phyloP scores from a whole-genome alignment of 2,888 invertebrate genomes.

The Tachina fera region DNA sequence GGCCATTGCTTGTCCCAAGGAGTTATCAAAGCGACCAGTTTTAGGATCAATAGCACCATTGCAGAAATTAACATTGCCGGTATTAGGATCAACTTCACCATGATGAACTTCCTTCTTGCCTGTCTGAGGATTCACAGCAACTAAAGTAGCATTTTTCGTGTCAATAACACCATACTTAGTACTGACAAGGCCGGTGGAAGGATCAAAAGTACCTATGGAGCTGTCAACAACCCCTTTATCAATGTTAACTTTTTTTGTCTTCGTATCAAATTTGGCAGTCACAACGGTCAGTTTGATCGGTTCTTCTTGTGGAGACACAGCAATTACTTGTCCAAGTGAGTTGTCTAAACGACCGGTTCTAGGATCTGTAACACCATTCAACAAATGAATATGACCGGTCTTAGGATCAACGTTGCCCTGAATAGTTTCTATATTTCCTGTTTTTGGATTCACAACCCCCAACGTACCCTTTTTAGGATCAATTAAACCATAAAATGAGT shows the following conservation, averaged over 20 bases:
- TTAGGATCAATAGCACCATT: conserved; percentile 87
- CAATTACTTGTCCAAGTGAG: conserved; percentile 87
- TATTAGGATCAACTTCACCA: conserved; percentile 87
- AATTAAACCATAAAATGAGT: conserved; percentile 88
- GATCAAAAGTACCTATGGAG: conserved; percentile 81
- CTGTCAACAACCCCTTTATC: conserved; percentile 81
- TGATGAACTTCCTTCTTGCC: conserved; percentile 86
- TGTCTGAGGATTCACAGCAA: conserved; percentile 85
- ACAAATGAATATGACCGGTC: conserved; percentile 86
- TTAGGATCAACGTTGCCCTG: conserved; percentile 87
- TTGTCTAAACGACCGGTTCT: conserved; percentile 87
- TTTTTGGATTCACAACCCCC: conserved; percentile 86
- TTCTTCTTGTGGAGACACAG: conserved; percentile 84
- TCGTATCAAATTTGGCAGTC: conserved; percentile 48
- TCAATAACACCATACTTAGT: conserved; percentile 89
- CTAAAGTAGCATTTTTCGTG: conserved; percentile 87
- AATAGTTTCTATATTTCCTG: conserved; percentile 85
- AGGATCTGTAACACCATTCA: conserved; percentile 84
- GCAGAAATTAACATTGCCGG: conserved; percentile 87
- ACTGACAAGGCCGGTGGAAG: conserved; percentile 83
- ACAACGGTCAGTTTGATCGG: conserved; percentile 37
- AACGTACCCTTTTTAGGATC: conserved; percentile 86
- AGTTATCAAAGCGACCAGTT: conserved; percentile 87
- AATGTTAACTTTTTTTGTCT: conserved; percentile 58
- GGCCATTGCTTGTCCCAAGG: conserved; percentile 87